phyloP scores from a whole-genome alignment of 2,113 vertebrate species.

The Eurystomus gularis region DNA sequence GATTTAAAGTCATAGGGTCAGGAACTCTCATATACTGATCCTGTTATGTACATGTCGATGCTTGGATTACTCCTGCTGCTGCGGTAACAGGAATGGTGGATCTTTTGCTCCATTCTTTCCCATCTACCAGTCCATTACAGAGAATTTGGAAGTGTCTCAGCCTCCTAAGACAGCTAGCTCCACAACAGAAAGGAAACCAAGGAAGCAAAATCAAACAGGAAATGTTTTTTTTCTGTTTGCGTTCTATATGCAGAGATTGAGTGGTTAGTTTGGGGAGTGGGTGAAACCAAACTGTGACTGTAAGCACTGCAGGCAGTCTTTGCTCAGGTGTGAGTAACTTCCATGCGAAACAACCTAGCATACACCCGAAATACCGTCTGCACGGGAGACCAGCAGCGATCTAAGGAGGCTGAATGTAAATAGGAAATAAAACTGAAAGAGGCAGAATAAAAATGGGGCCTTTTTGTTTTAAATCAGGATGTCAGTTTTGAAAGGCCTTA shows the following conservation, averaged over 20 bases:
- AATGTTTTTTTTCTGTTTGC: neutral
- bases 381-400: neutral
- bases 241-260: neutral
- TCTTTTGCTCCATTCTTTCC: neutral
- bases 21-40: neutral
- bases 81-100: neutral
- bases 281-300: neutral
- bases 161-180: neutral
- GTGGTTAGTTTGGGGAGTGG: neutral
- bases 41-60: neutral
- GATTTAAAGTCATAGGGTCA: conserved; percentile 55
- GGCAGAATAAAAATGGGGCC: neutral
- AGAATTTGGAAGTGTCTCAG: neutral
- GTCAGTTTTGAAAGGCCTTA: neutral
- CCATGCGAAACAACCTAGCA: neutral
- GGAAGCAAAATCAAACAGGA: neutral
- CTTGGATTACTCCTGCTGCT: neutral
- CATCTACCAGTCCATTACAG: neutral
- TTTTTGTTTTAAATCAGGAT: neutral
- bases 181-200: neutral
- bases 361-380: neutral
- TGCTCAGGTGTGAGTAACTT: neutral
- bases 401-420: neutral
- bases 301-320: neutral
- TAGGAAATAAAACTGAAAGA: neutral